Conservation (phyloP, 2,113 vertebrate genomes). For the Procavia capensis region DNA sequence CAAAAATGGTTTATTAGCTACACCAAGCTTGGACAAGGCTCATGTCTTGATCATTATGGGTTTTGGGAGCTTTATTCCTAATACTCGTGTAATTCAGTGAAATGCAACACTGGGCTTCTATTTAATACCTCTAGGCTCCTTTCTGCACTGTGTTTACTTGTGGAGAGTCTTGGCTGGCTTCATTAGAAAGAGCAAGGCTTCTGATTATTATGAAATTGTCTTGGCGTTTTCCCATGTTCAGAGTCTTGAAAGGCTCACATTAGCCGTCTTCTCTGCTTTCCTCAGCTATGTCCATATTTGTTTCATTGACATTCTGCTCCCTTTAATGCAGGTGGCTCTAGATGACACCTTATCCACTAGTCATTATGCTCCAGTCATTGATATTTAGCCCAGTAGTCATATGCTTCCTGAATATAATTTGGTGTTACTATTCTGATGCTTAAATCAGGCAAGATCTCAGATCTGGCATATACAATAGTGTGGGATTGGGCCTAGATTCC, state of each 20-base stretch:
- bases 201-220: background rate
- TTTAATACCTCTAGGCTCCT: background rate
- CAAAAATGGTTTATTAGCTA: conserved; percentile 34
- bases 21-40: conserved; percentile 15
- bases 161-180: background rate
- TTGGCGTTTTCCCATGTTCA: background rate
- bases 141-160: background rate
- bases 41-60: conserved; percentile 15
- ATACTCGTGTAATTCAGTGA: background rate
- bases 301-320: background rate
- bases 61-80: conserved; percentile 44
- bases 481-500: background rate
- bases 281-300: background rate
- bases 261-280: background rate
- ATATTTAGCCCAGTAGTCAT: background rate
- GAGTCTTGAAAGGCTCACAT: background rate
- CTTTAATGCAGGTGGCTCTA: background rate
- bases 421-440: background rate
- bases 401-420: conserved; percentile 16
- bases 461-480: background rate
- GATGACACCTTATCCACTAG: background rate
- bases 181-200: background rate
- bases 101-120: background rate
- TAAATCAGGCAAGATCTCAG: conserved; percentile 21
- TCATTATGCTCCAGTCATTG: background rate